Conservation (phyloP, 1,140 invertebrate genomes). For the Spodoptera frugiperda region DNA sequence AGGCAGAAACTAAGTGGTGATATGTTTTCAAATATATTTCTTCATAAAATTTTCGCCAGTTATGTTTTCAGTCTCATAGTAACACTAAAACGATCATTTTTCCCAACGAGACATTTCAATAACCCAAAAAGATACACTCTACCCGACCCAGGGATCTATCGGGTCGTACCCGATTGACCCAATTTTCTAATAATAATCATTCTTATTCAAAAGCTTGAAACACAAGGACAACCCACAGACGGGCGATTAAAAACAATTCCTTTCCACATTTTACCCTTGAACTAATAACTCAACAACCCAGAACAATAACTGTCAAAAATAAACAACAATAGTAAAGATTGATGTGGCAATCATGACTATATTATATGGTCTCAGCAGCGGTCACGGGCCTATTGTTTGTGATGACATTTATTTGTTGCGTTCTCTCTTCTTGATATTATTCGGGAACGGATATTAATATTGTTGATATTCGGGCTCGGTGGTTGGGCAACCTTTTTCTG, state of each 20-base stretch:
- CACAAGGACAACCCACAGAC: neutral
- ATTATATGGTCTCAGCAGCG: constrained; percentile 53
- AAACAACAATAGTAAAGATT: constrained; percentile 34
- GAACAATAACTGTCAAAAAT: neutral
- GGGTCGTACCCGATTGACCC: no score
- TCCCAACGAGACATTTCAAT: no score
- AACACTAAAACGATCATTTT: no score
- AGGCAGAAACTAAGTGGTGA: no score
- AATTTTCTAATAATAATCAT: no score
- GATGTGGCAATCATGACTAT: constrained; percentile 18
- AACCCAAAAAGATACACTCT: no score
- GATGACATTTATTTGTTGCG: constrained; percentile 61
- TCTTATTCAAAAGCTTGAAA: neutral
- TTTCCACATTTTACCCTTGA: neutral
- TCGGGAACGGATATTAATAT: constrained; percentile 59
- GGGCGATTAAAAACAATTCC: neutral
- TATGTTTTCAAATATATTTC: no score
- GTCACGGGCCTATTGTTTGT: constrained; percentile 54
- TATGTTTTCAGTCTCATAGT: no score
- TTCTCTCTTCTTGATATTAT: constrained; percentile 52
- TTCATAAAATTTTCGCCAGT: no score
- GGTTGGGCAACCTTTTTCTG: neutral
- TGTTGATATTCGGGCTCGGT: constrained; percentile 13
- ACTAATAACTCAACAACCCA: neutral
- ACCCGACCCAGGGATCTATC: no score